Evolutionary conservation across 2,797 vertebrate species (phyloP).

Genomic region (Microchirus variegatus): DNA sequence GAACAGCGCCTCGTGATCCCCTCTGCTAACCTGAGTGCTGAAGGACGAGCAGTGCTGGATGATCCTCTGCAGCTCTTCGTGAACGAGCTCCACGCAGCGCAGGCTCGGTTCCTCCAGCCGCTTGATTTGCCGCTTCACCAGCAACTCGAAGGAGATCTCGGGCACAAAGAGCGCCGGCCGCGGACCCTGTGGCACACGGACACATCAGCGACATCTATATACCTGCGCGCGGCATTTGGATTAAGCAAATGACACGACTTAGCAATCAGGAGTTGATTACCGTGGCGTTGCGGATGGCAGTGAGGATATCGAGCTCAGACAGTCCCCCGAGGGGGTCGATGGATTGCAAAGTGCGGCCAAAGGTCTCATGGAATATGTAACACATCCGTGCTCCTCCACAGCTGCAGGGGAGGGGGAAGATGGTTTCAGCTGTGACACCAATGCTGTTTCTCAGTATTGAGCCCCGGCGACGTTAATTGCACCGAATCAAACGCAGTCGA

Average conservation of each 20-base stretch:
- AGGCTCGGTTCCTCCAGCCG: slow-evolving; percentile 86
- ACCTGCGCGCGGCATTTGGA: slow-evolving; percentile 17
- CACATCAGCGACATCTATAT: slow-evolving; percentile 20
- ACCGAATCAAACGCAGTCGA: slow-evolving; percentile 57
- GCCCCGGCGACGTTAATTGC: slow-evolving; percentile 36
- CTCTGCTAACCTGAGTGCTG: slow-evolving; percentile 80
- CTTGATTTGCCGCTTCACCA: slow-evolving; percentile 88
- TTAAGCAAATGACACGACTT: slow-evolving; percentile 12
- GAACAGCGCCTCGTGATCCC: slow-evolving; percentile 4
- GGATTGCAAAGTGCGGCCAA: slow-evolving; percentile 86
- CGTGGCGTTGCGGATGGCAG: slow-evolving; percentile 85
- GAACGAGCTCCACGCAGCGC: slow-evolving; percentile 87
- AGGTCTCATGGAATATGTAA: slow-evolving; percentile 89
- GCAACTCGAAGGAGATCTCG: slow-evolving; percentile 85
- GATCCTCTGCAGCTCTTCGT: slow-evolving; percentile 88
- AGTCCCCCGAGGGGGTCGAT: slow-evolving; percentile 86
- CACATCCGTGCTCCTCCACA: slow-evolving; percentile 87
- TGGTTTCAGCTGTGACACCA: slow-evolving; percentile 37
- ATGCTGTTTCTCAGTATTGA: slow-evolving; percentile 18
- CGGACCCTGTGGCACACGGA: slow-evolving; percentile 76
- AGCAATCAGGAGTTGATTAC: slow-evolving; percentile 52
- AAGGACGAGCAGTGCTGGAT: slow-evolving; percentile 86
- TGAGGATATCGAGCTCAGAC: slow-evolving; percentile 83
- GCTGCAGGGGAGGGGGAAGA: slow-evolving; percentile 65
- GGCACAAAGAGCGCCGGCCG: slow-evolving; percentile 86